Conservation (phyloP, 2,113 vertebrate species). For the Megaptera novaeangliae region DNA sequence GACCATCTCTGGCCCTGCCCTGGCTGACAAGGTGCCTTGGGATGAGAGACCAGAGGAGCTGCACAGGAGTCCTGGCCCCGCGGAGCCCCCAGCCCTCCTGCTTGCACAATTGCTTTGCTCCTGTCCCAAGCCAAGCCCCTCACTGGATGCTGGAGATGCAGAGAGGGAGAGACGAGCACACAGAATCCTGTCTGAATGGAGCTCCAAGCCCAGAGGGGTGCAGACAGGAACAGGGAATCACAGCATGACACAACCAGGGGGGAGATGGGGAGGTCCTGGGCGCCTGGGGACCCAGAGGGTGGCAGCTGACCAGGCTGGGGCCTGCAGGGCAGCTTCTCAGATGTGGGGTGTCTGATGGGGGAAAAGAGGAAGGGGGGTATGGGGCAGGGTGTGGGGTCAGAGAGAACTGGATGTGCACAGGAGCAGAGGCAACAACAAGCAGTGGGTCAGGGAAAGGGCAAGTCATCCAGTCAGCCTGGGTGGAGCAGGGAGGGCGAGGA, state of each 20-base stretch:
- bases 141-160: background rate
- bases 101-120: too few species aligned
- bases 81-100: background rate
- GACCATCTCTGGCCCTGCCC: background rate
- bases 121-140: background rate
- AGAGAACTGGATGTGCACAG: too few species aligned
- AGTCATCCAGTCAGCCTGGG: background rate
- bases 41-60: background rate
- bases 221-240: too few species aligned
- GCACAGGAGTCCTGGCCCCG: background rate
- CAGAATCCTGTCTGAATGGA: background rate
- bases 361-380: too few species aligned
- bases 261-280: too few species aligned
- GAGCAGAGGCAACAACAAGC: too few species aligned
- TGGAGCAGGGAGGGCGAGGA: background rate
- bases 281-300: background rate
- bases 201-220: background rate
- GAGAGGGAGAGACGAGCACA: background rate
- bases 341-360: rapidly evolving
- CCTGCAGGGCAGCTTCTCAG: background rate
- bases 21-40: background rate
- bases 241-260: background rate
- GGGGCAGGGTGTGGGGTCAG: background rate
- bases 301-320: background rate
- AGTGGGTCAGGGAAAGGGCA: background rate